Conservation (phyloP, 64 coral and sea anemone species). For the Pocillopora damicornis region DNA sequence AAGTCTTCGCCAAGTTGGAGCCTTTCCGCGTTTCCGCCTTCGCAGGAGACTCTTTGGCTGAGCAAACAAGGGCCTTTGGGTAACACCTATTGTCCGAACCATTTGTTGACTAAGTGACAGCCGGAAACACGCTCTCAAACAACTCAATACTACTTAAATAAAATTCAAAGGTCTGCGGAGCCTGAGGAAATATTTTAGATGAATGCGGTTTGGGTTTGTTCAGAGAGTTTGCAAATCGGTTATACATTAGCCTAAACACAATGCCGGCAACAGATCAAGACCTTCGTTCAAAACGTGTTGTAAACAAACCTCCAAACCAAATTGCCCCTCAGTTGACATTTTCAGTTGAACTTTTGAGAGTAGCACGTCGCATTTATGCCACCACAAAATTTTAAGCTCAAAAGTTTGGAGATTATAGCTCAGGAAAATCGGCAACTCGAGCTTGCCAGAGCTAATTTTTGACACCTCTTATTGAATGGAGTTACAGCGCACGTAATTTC, state of each 20-base stretch:
- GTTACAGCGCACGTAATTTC: no score
- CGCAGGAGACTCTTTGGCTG: slow-evolving; percentile 17
- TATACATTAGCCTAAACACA: background rate
- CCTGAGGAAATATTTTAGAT: slow-evolving; percentile 23
- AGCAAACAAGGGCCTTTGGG: slow-evolving; percentile 2
- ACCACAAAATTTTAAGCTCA: no score
- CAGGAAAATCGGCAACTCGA: no score
- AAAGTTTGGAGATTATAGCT: no score
- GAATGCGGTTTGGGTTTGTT: slow-evolving; percentile 13
- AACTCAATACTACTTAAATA: background rate
- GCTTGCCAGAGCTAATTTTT: no score
- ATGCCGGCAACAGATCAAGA: slow-evolving; percentile 27
- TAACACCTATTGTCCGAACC: background rate
- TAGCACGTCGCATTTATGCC: no score
- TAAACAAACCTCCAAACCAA: background rate
- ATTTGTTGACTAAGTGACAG: background rate
- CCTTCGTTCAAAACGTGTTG: no score
- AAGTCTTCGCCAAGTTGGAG: slow-evolving; percentile 19
- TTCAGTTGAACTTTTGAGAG: no score
- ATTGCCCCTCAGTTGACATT: background rate
- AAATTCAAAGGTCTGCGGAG: background rate
- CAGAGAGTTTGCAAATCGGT: background rate
- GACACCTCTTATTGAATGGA: no score
- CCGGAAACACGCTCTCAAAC: background rate
- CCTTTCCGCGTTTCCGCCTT: slow-evolving; percentile 5